Evolutionary conservation across 2,888 invertebrate species (phyloP).

Genomic region (Eupithecia abbreviata): DNA sequence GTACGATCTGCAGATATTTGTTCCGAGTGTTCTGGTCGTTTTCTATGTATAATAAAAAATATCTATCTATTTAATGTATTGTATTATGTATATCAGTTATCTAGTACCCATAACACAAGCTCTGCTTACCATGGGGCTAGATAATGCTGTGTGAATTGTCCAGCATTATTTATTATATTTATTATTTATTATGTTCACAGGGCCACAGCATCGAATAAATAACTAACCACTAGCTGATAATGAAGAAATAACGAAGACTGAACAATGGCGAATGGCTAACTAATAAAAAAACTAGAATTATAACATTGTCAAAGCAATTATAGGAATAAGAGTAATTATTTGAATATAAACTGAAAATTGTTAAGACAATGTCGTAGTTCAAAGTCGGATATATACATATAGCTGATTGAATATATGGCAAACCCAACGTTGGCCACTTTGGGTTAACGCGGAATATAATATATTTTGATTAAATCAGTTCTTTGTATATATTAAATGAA

Average conservation of each 20-base stretch:
- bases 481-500: conserved; percentile 44
- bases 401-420: conserved; percentile 12
- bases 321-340: not conserved
- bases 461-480: conserved; percentile 28
- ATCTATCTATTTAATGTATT: no score
- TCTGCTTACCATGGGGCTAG: no score
- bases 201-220: conserved; percentile 26
- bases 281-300: conserved; percentile 44
- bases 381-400: conserved; percentile 13
- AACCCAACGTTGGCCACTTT: conserved; percentile 1
- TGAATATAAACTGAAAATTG: not conserved
- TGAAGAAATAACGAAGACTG: conserved; percentile 28
- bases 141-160: no score
- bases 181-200: no score
- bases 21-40: no score
- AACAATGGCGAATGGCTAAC: conserved; percentile 29
- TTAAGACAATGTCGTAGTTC: conserved; percentile 33
- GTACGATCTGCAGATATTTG: no score
- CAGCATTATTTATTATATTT: no score
- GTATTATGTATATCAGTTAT: no score
- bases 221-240: conserved; percentile 1
- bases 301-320: conserved; percentile 27
- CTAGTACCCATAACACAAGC: no score
- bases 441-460: not conserved
- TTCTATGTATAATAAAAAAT: no score